A percentile compares a stretch with the other conserved stretches of the same genome.
These are phyloP conservation scores for Luperina nickerlii DNA, from an alignment of 2,888 invertebrate genomes.

Conservation along the genomic window DNA sequence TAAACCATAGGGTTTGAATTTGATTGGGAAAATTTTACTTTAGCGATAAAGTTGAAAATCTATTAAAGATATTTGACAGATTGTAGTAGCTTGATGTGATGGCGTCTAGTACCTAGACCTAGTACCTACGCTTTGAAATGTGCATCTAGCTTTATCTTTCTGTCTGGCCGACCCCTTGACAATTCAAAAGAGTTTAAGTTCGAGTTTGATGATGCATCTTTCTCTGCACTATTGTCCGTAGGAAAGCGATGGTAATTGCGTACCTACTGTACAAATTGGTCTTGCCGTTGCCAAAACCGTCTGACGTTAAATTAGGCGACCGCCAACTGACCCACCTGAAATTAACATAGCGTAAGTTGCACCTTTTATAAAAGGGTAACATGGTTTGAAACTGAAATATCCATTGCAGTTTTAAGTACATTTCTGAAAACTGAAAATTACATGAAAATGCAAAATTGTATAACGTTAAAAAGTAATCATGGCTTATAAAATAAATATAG, in stretches of 20 bases:
- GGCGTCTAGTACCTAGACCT: too few species aligned
- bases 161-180: neutral
- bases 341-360: constrained; percentile 14
- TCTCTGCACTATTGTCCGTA: neutral
- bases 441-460: neutral
- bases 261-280: constrained; percentile 9
- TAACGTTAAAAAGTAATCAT: constrained; percentile 25
- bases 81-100: too few species aligned
- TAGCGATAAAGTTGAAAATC: too few species aligned
- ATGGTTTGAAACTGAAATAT: neutral
- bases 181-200: too few species aligned
- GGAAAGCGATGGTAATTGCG: constrained; percentile 20
- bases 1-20: too few species aligned
- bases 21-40: too few species aligned
- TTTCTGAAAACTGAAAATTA: constrained; percentile 4
- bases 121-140: neutral
- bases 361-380: neutral
- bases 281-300: constrained; percentile 20
- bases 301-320: constrained; percentile 9
- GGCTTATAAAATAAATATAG: constrained; percentile 27
- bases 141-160: neutral
- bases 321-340: neutral
- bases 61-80: too few species aligned
- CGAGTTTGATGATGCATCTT: neutral
- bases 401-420: neutral